phyloP scores from a whole-genome alignment of 1,140 invertebrate species.

The Antheraea mylitta region DNA sequence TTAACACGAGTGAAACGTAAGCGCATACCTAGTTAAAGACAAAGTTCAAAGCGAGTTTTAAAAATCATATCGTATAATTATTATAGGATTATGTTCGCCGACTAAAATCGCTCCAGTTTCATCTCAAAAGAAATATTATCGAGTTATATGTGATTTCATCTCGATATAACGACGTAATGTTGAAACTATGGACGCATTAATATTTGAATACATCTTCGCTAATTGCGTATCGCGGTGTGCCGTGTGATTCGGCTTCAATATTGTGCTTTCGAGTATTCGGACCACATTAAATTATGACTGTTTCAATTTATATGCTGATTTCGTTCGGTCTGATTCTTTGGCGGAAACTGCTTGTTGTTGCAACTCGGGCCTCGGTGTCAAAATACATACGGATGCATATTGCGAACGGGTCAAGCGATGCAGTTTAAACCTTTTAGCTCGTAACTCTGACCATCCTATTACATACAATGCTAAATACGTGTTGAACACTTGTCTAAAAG shows the following conservation, averaged over 20 bases:
- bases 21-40: too few relatives aligned
- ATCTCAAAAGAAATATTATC: background rate
- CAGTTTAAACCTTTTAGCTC: too few relatives aligned
- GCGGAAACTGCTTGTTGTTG: conserved; percentile 53
- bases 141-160: background rate
- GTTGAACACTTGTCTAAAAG: too few relatives aligned
- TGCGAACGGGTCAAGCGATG: background rate
- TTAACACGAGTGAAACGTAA: too few relatives aligned
- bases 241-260: background rate
- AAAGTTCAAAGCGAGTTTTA: background rate
- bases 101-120: background rate
- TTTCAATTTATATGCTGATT: conserved; percentile 64
- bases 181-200: background rate
- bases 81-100: background rate
- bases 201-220: conserved; percentile 1
- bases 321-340: conserved; percentile 48
- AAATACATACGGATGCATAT: conserved; percentile 27
- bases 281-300: background rate
- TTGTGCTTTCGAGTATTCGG: conserved; percentile 46
- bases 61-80: background rate
- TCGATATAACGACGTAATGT: background rate
- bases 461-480: too few relatives aligned
- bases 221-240: conserved; percentile 11
- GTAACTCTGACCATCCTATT: too few relatives aligned
- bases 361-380: background rate